Evolutionary conservation across 2,113 vertebrate genomes (phyloP), one percentile per base, ranked within the genome.

Genomic region (Dasyprocta punctata): DNA sequence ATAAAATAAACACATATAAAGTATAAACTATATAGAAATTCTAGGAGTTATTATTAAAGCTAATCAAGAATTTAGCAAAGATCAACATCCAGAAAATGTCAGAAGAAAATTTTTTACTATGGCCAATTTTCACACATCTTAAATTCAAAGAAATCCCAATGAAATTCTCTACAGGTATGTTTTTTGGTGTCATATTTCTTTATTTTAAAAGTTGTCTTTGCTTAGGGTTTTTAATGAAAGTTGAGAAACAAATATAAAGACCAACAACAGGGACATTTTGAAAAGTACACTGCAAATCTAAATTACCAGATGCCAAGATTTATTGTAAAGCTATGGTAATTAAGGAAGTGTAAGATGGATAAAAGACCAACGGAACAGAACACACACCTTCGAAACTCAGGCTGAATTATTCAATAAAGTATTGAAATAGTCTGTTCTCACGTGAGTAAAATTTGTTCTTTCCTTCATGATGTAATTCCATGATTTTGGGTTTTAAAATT

Each of bases 141-240:
- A 86, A 83, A 90, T 92, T 88, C 58, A 93, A 90, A n/a, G 47
- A 96, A 90, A 60, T 87, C 36, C 26, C 22, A 86, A 86, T 60
- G 22, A 86, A 93, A 56, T 93, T 77, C 22, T 63, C 17, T 83
- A 47, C 0, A 49, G 8, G 6, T 71, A 71, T 71, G 7, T 86
- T 89, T 52, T 97, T 77, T 89, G 20, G 71, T 24, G 38, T 73
- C 44, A 12, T 73, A 41, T 73, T 73, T n/a, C n/a, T n/a, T n/a
- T 73, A 73, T 73, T 73, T 75, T 75, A 13, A 75, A 75, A 14
- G 26, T 41, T 73, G 41, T 41, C 38, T 24, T 73, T 73, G n/a
- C 17, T 20, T 2, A 47, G 8, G 6, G 7, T 86, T 94, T 90
- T 96, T 56, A 96, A 67, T 58, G 44, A 6, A 96, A 94, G 28